Conservation (phyloP, 2,113 vertebrate genomes). For the Ophiodon elongatus region DNA sequence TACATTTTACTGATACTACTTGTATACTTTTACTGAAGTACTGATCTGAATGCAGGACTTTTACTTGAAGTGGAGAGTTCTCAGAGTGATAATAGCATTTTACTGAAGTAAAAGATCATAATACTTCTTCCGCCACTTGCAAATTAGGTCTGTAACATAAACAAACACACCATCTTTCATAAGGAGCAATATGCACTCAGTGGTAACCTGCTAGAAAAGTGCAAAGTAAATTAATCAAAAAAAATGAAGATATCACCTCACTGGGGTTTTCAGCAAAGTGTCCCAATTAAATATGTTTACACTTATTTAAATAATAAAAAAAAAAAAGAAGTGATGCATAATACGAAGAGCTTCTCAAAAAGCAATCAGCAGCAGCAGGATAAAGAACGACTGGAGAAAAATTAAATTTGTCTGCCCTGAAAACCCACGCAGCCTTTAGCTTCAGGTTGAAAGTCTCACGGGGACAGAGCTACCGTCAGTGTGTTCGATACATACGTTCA, state of each 20-base stretch:
- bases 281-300: too few relatives aligned
- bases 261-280: too few relatives aligned
- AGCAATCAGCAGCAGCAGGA: background rate
- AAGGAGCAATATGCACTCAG: background rate
- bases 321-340: background rate
- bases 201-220: background rate
- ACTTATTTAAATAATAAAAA: too few relatives aligned
- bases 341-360: background rate
- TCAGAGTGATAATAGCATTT: too few relatives aligned
- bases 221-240: background rate
- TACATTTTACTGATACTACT: too few relatives aligned
- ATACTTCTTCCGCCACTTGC: too few relatives aligned
- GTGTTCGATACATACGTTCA: background rate
- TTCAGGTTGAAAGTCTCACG: background rate
- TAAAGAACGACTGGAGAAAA: background rate
- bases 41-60: too few relatives aligned
- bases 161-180: background rate
- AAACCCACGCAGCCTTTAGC: background rate
- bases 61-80: too few relatives aligned
- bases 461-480: background rate
- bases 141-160: background rate
- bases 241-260: too few relatives aligned
- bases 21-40: too few relatives aligned
- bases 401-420: background rate
- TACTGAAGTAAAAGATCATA: too few relatives aligned